Conservation (phyloP, 2,113 vertebrate species). For the Oophaga pumilio region DNA sequence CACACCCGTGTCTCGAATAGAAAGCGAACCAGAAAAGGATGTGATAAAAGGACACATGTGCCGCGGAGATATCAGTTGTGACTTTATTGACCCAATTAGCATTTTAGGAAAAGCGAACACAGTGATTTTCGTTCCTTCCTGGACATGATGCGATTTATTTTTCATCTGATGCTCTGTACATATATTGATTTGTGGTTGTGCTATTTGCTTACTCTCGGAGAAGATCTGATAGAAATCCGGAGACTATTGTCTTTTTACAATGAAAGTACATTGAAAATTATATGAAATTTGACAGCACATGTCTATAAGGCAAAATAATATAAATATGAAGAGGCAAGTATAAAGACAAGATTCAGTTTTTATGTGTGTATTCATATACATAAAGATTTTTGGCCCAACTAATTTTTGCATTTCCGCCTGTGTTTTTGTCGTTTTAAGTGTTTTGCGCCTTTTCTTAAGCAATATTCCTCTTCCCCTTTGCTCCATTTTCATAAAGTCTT, state of each 20-base stretch:
- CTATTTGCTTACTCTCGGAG: conserved; percentile 33
- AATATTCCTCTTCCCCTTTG: too few species aligned
- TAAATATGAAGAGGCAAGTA: not conserved
- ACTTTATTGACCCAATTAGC: conserved; percentile 15
- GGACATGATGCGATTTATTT: conserved; percentile 26
- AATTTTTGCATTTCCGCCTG: too few species aligned
- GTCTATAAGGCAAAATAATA: not conserved
- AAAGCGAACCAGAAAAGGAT: not conserved
- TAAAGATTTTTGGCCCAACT: too few species aligned
- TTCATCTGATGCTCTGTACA: conserved; percentile 3
- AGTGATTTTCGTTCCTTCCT: not conserved
- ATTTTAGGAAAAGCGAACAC: conserved; percentile 18
- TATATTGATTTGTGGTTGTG: conserved; percentile 30
- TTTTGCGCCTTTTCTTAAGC: too few species aligned
- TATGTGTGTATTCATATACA: too few species aligned
- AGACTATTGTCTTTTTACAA: not conserved
- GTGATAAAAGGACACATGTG: conserved; percentile 18
- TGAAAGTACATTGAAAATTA: conserved; percentile 9
- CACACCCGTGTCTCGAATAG: not conserved
- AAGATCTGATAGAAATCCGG: conserved; percentile 9
- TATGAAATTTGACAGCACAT: conserved; percentile 23
- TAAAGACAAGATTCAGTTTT: not conserved
- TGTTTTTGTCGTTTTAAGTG: too few species aligned
- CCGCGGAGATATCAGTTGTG: not conserved
- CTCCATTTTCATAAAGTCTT: too few species aligned